These are phyloP conservation scores for Manis javanica DNA, from an alignment of 2,797 vertebrate species.

Conservation along the genomic window DNA sequence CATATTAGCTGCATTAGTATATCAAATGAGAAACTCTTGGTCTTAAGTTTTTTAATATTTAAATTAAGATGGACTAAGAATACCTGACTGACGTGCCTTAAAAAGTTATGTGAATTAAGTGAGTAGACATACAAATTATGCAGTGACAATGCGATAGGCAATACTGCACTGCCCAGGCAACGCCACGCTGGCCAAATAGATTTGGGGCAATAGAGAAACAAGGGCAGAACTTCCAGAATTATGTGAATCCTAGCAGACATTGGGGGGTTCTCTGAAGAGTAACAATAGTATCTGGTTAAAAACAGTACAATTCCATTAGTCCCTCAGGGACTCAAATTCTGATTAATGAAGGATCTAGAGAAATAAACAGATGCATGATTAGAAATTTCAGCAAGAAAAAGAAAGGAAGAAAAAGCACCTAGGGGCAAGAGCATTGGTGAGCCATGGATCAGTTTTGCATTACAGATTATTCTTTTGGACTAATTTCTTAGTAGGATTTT, in stretches of 20 bases:
- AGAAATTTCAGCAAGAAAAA: slow-evolving; percentile 19
- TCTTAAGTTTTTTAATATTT: not conserved
- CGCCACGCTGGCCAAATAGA: not conserved
- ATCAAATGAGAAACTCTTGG: not conserved
- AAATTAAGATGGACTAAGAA: not conserved
- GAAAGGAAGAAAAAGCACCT: not conserved
- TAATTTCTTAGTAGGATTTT: not conserved
- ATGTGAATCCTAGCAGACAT: not conserved
- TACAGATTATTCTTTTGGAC: not conserved
- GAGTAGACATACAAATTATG: not conserved
- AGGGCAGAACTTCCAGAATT: not conserved
- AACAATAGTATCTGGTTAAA: not conserved
- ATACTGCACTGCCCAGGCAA: not conserved
- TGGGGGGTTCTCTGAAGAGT: not conserved
- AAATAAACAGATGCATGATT: not conserved
- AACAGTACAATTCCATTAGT: not conserved
- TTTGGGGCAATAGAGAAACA: not conserved
- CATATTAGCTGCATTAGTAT: not conserved
- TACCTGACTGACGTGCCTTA: not conserved
- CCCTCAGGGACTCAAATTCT: not conserved
- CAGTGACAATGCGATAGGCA: not conserved
- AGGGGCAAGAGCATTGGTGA: not conserved
- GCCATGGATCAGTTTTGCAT: not conserved
- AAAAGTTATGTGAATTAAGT: not conserved
- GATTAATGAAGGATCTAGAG: not conserved